Percentiles rank a stretch among this genome's conserved stretches.
phyloP scores from a whole-genome alignment of 37 sponge, comb jelly and placozoan species.

The Aphrocallistes beatrix region DNA sequence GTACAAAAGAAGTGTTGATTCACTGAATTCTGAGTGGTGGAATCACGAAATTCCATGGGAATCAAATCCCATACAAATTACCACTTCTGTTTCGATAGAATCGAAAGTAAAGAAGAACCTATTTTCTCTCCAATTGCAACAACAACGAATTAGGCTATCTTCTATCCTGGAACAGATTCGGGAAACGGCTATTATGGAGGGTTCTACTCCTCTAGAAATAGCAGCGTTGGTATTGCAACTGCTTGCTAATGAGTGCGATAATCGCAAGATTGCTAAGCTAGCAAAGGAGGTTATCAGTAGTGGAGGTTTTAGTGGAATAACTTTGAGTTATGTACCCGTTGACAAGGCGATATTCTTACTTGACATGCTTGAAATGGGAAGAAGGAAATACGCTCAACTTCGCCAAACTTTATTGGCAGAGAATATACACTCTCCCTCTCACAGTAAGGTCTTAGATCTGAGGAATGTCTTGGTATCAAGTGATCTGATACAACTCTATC shows the following conservation, averaged over 20 bases:
- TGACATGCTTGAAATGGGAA: constrained; percentile 17
- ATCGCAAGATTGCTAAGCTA: not conserved
- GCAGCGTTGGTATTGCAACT: not conserved
- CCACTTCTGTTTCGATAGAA: not conserved
- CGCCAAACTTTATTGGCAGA: constrained; percentile 3
- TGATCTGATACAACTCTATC: not conserved
- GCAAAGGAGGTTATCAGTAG: not conserved
- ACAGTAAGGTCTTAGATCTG: not conserved
- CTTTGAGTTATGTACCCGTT: not conserved
- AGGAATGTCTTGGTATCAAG: constrained; percentile 1
- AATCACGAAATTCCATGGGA: not conserved
- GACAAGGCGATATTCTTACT: not conserved
- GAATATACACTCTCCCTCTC: constrained; percentile 8
- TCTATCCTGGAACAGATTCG: constrained; percentile 15
- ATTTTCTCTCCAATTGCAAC: constrained; percentile 1
- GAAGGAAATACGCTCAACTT: constrained; percentile 11
- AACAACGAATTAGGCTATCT: not conserved
- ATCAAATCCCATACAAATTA: not conserved
- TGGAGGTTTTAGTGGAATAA: not conserved
- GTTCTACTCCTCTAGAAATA: not conserved
- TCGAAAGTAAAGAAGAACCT: not conserved
- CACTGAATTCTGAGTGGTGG: not conserved
- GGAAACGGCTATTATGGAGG: not conserved
- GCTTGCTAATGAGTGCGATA: not conserved
- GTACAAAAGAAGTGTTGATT: too few relatives aligned